phyloP scores from a whole-genome alignment of 1,140 invertebrate genomes.

The Nephotettix cincticeps region DNA sequence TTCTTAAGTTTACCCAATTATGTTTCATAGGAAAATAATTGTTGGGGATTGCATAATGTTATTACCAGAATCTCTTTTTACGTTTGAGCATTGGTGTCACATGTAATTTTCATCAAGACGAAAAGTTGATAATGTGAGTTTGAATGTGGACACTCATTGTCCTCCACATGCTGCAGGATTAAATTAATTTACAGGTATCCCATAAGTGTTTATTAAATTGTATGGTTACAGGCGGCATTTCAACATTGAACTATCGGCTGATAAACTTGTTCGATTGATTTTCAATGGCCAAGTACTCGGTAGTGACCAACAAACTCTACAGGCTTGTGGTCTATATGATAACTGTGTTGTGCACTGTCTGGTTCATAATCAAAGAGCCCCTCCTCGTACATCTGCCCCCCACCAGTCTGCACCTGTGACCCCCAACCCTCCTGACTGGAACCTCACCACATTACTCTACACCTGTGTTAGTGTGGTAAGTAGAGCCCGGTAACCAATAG shows the following conservation, averaged over 20 bases:
- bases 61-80: no score
- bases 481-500: no score
- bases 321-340: slow-evolving; percentile 76
- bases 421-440: slow-evolving; percentile 42
- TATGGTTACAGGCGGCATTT: slow-evolving; percentile 81
- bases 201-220: no score
- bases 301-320: slow-evolving; percentile 71
- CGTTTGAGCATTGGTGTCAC: no score
- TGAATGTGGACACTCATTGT: no score
- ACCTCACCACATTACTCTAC: slow-evolving; percentile 47
- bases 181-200: no score
- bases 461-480: slow-evolving; percentile 53
- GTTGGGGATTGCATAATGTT: no score
- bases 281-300: slow-evolving; percentile 84
- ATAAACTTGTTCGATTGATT: slow-evolving; percentile 79
- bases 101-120: no score
- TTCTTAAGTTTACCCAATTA: no score
- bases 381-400: neutral
- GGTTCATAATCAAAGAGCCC: slow-evolving; percentile 59
- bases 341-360: slow-evolving; percentile 88
- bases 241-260: slow-evolving; percentile 68
- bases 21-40: no score
- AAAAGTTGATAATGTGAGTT: no score
- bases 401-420: slow-evolving; percentile 22
- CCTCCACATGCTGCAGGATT: no score